Evolutionary conservation across 2,113 vertebrate genomes (phyloP), one percentile per base, ranked within the genome.

Genomic region (Campylomormyrus tamandua): DNA sequence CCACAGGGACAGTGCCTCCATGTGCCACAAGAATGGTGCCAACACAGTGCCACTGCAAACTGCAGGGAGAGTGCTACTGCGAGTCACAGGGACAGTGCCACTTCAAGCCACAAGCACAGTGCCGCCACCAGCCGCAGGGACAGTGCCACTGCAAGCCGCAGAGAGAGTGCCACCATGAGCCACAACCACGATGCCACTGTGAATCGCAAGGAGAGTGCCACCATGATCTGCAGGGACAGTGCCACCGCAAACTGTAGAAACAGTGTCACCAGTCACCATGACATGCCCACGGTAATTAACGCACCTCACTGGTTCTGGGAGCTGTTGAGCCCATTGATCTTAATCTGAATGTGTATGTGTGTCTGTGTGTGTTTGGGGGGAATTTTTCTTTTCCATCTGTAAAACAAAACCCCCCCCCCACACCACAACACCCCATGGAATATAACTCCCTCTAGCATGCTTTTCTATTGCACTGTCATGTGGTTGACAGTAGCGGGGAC

Each of bases 311-410:
- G 84, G 90, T 87, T n/a, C 91, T 53, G 35, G 85, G 83, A 92
- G 87, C 90, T 93, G 95, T 94, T 91, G 70, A 7, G 90, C 95
- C 92, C 95, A 93, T 91, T 93, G 92, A 95, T 93, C 95, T 92
- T 7, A 45, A 21, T 24, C n/a, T 17, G 24, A 17, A 19, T 35
- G 70, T 31, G 42, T 6, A 17, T 42, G 62, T 11, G 45, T 49
- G 74, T 35, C 21, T 27, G 24, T 13, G 9, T 31, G 87, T 21
- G 53, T 45, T n/a, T 5, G 66, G 3, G 50, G 4, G 31, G 49
- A 31, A 2, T 52, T 62, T 35, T 91, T 94, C 90, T 90, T 93
- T 91, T 92, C 93, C 92, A 90, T 93, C 92, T 93, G 91, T 92
- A 93, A 89, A 89, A 92, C 83, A 83, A 70, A 92, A 83, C 35